Conservation (phyloP, 2,888 invertebrate species). For the Lithophane socia region DNA sequence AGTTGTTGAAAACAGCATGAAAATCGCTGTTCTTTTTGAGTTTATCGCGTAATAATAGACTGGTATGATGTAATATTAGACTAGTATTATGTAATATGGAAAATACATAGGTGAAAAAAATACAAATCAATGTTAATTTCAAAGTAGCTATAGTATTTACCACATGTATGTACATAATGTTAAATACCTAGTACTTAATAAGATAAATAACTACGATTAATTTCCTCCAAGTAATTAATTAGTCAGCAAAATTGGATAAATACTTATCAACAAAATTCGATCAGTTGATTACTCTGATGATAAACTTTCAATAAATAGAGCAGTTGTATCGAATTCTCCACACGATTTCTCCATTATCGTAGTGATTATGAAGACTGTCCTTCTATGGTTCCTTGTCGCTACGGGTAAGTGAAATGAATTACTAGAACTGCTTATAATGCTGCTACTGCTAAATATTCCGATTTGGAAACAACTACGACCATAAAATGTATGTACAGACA, state of each 20-base stretch:
- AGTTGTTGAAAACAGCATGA: no score
- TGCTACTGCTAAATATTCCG: neutral
- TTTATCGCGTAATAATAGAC: no score
- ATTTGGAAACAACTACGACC: neutral
- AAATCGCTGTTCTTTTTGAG: no score
- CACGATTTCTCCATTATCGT: constrained; percentile 4
- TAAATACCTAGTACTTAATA: constrained; percentile 2
- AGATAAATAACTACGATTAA: constrained; percentile 9
- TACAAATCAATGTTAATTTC: neutral
- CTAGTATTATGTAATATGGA: neutral
- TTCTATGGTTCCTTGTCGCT: constrained; percentile 41
- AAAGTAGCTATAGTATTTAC: neutral
- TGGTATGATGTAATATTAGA: neutral
- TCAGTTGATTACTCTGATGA: constrained; percentile 21
- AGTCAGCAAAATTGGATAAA: constrained; percentile 5
- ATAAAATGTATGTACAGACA: no score
- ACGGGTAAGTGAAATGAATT: constrained; percentile 40
- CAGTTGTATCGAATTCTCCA: constrained; percentile 1
- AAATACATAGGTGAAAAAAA: neutral
- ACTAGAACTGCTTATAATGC: neutral
- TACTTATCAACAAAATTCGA: constrained; percentile 12
- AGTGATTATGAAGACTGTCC: constrained; percentile 39
- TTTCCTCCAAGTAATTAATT: constrained; percentile 2
- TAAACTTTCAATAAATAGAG: constrained; percentile 51
- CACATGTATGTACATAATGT: neutral